Conservation (phyloP, 2,797 vertebrate species). For the Aselliscus stoliczkanus region DNA sequence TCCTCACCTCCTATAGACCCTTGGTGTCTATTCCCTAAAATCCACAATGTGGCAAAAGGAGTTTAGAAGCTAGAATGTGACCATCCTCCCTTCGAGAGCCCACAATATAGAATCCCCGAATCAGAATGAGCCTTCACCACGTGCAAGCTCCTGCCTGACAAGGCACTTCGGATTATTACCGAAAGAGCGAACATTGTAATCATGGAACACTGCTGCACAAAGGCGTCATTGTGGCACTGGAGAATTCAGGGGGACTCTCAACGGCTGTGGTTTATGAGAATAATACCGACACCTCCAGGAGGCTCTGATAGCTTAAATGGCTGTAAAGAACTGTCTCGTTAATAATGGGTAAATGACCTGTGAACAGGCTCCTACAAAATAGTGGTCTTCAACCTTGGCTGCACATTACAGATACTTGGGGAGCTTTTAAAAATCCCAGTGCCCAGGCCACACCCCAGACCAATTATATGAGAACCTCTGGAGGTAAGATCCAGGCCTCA, state of each 20-base stretch:
- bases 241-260: neutral
- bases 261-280: constrained; percentile 10
- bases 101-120: neutral
- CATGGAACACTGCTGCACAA: neutral
- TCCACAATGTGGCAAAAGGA: neutral
- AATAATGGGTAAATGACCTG: constrained; percentile 1
- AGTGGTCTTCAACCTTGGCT: constrained; percentile 34
- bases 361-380: neutral
- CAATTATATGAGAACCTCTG: constrained; percentile 40
- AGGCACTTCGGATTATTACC: neutral
- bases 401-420: constrained; percentile 50
- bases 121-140: neutral
- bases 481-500: neutral
- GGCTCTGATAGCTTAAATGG: constrained; percentile 46
- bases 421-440: constrained; percentile 52
- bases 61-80: neutral
- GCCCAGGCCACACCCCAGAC: constrained; percentile 33
- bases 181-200: neutral
- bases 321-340: constrained; percentile 48
- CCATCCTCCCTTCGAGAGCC: neutral
- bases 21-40: neutral
- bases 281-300: neutral
- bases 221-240: neutral
- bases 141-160: neutral
- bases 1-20: neutral